Evolutionary conservation across 2,113 vertebrate species (phyloP).

Genomic region (Ciconia maguari): DNA sequence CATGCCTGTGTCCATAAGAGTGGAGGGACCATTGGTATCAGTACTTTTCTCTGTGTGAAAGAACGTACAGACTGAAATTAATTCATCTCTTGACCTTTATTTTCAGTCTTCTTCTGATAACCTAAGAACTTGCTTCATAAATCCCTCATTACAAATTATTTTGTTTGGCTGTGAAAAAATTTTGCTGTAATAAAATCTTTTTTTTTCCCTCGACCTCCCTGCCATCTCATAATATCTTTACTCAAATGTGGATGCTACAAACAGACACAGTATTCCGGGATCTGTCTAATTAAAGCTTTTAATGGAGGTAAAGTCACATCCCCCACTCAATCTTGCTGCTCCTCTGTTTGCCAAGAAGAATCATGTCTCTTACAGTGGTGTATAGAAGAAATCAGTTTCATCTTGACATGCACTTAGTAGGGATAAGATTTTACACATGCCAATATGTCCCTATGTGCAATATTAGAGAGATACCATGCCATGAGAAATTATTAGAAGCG

Average conservation of each 20-base stretch:
- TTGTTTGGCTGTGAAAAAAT: constrained; percentile 4
- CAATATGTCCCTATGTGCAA: neutral
- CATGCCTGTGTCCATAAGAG: neutral
- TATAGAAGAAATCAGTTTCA: neutral
- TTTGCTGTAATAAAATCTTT: neutral
- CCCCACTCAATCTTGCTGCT: neutral
- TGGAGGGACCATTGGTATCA: neutral
- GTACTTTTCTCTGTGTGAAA: constrained; percentile 7
- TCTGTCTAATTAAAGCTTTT: neutral
- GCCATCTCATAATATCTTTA: neutral
- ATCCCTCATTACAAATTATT: constrained; percentile 35
- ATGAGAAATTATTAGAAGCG: neutral
- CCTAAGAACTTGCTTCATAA: constrained; percentile 38
- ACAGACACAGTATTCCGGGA: neutral
- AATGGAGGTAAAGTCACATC: neutral
- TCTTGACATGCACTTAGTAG: neutral
- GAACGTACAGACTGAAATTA: neutral
- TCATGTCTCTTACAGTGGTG: neutral
- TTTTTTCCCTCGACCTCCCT: neutral
- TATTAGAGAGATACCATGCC: neutral
- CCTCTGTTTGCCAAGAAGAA: neutral
- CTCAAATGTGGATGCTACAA: neutral
- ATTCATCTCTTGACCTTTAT: neutral
- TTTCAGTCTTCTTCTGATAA: constrained; percentile 32
- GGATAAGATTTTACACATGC: neutral